A percentile compares a stretch with the other conserved stretches of the same genome.
phyloP scores from a whole-genome alignment of 2,888 invertebrate genomes.

The Phanerotoma sp. region DNA sequence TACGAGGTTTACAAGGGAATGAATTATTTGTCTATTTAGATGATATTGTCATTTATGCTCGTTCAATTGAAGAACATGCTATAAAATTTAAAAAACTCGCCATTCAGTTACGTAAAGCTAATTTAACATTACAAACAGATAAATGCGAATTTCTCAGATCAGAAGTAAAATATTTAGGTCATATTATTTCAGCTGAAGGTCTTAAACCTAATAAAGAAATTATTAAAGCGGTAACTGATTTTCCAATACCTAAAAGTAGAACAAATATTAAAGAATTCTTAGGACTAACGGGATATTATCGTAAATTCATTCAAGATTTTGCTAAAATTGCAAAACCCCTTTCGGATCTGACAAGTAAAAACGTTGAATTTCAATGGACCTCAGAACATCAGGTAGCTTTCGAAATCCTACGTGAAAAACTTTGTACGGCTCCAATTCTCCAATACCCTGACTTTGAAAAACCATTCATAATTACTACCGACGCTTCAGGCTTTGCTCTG shows the following conservation, averaged over 20 bases:
- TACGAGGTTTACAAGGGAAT: too few species aligned
- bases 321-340: slow-evolving; percentile 17
- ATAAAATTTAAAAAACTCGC: too few species aligned
- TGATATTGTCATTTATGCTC: too few species aligned
- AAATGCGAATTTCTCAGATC: too few species aligned
- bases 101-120: too few species aligned
- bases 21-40: too few species aligned
- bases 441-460: background rate
- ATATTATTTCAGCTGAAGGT: background rate
- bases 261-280: background rate
- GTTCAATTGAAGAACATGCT: too few species aligned
- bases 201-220: too few species aligned
- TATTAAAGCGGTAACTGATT: too few species aligned
- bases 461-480: background rate
- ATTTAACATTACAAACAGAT: too few species aligned
- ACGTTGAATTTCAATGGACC: slow-evolving; percentile 16
- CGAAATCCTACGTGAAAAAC: slow-evolving; percentile 8
- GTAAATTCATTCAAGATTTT: slow-evolving; percentile 10
- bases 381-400: slow-evolving; percentile 16
- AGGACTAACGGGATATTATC: slow-evolving; percentile 13
- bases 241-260: background rate
- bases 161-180: background rate
- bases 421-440: slow-evolving; percentile 9
- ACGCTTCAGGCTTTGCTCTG: slow-evolving; percentile 6
- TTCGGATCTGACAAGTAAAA: slow-evolving; percentile 1